Base-by-base conservation (phyloP, 2,797 vertebrate species). In the Garrulus glandarius region DNA sequence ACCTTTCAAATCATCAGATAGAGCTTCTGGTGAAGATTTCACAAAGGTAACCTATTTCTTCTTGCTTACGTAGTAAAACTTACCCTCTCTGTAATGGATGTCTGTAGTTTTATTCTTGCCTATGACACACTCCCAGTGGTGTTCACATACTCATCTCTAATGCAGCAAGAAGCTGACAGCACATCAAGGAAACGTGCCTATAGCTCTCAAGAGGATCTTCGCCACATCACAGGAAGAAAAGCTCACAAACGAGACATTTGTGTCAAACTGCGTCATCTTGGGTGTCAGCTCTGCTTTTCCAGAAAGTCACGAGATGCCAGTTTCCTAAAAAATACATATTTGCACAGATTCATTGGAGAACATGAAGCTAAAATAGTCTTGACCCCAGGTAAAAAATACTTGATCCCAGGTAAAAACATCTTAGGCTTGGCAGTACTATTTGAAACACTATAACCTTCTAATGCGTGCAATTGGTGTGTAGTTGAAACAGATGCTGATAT, bases 301-400 rank as follows among this genome's bases (percentile, higher is more conserved):
- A n/a, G 97, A 43, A 87, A 32, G 70, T 97, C 97, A 34, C 77
- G 49, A 71, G 98, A 98, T n/a, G 98, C 97, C 93, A 97, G 93
- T 39, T 97, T 95, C 87, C 76, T 96, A 36, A 97, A 30, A 46
- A 94, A 98, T 26, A 89, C 94, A 0, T 64, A 92, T 60, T 72
- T 99, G 52, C 98, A 98, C 96, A 96, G 69, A 69, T 29, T 98
- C 18, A 70, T 97, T 57, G 98, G 98, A 96, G 96, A 95, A 44
- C 98, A 98, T 9, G 92, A 96, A 55, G 21, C 95, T 63, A 91
- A 91, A 89, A 5, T 98, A 64, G 50, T 72, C 55, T 3, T 98
- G 24, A 97, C 47, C 94, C 97, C 98, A 98, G 97, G 99, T 98
- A 98, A 89, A 98, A 89, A 83, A 44, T 59, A 50, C 4, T 41